Conservation (phyloP, 2,797 vertebrate genomes). For the Dicrostonyx torquatus region DNA sequence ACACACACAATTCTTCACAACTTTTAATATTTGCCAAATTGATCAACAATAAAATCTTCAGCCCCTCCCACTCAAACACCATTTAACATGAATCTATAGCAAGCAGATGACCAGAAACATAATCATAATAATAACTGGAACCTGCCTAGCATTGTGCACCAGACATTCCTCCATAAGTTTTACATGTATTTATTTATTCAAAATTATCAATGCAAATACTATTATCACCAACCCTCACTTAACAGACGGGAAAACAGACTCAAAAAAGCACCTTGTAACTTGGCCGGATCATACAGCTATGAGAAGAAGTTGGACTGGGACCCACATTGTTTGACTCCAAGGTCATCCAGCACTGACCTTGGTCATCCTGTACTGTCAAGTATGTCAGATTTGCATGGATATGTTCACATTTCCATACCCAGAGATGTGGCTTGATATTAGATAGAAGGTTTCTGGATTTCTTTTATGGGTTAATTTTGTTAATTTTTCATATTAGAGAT, state of each 20-base stretch:
- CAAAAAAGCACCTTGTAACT: not conserved
- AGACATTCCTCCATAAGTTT: not conserved
- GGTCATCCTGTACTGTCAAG: not conserved
- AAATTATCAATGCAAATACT: not conserved
- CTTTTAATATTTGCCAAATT: constrained; percentile 46
- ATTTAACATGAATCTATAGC: constrained; percentile 24
- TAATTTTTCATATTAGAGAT: not conserved
- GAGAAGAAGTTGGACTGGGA: not conserved
- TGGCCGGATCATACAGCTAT: not conserved
- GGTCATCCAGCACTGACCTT: not conserved
- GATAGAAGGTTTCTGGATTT: not conserved
- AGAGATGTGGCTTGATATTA: not conserved
- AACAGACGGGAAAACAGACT: constrained; percentile 33
- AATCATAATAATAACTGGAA: not conserved
- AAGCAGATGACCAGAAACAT: not conserved
- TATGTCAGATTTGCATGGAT: not conserved
- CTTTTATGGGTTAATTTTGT: not conserved
- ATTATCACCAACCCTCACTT: constrained; percentile 15
- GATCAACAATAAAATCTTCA: constrained; percentile 49
- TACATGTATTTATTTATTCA: not conserved
- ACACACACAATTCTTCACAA: not conserved
- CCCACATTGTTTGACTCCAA: not conserved
- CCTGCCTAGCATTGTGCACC: not conserved
- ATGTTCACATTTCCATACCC: not conserved
- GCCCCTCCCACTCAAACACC: not conserved